Evolutionary conservation across 2,113 vertebrate genomes (phyloP).

Genomic region (Nibea albiflora): DNA sequence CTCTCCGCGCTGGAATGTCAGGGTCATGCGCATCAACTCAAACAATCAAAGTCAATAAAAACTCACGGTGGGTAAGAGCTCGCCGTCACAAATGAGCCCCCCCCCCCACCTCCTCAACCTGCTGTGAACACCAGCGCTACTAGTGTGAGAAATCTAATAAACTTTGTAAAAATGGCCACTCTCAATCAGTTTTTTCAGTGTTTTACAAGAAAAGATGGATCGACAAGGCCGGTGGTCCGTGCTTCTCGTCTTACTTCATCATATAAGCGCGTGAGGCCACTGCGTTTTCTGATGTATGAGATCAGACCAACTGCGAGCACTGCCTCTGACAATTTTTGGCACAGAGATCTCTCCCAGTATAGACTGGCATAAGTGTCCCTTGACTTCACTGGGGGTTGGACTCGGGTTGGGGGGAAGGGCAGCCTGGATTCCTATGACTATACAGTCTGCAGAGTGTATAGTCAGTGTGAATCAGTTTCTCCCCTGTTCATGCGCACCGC

Average conservation of each 20-base stretch:
- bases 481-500: conserved; percentile 30
- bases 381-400: conserved; percentile 65
- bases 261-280: background rate
- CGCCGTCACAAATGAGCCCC: conserved; percentile 50
- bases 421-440: conserved; percentile 64
- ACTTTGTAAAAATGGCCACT: background rate
- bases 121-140: conserved; percentile 42
- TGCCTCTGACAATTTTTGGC: conserved; percentile 57
- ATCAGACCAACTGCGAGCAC: conserved; percentile 44
- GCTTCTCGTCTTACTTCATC: background rate
- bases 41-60: conserved; percentile 73
- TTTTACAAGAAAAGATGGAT: background rate
- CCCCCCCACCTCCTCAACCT: conserved; percentile 1
- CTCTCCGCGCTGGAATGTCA: conserved; percentile 64
- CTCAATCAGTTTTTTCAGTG: background rate
- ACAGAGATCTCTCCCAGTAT: conserved; percentile 67
- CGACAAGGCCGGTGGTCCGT: background rate
- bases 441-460: conserved; percentile 53
- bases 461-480: conserved; percentile 37
- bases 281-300: conserved; percentile 51
- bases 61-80: conserved; percentile 48
- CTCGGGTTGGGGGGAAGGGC: conserved; percentile 44
- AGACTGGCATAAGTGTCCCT: conserved; percentile 67
- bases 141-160: conserved; percentile 22
- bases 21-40: conserved; percentile 66